Conservation (phyloP, 2,888 invertebrate genomes). For the Yponomeuta evonymella region DNA sequence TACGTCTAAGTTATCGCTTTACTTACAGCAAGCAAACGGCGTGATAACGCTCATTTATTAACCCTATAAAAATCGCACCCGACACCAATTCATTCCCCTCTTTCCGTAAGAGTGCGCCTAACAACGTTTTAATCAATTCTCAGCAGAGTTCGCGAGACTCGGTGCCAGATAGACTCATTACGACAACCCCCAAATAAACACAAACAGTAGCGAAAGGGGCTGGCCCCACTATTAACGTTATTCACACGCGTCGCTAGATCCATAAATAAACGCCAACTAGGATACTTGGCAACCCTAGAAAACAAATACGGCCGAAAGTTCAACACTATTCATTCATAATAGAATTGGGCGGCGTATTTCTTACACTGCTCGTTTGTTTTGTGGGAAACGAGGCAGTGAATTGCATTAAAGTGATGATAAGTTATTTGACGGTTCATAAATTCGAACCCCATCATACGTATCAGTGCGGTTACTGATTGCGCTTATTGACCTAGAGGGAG, state of each 20-base stretch:
- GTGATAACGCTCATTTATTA: conserved; percentile 40
- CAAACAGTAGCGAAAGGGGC: conserved; percentile 71
- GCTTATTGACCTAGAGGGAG: conserved; percentile 40
- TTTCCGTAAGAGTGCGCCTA: conserved; percentile 67
- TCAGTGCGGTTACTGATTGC: conserved; percentile 32
- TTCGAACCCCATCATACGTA: conserved; percentile 46
- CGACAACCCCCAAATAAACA: conserved; percentile 72
- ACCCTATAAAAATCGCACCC: conserved; percentile 41
- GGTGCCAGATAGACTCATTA: conserved; percentile 73
- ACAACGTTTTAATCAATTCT: conserved; percentile 76
- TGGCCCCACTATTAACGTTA: conserved; percentile 70
- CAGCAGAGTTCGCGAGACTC: conserved; percentile 73
- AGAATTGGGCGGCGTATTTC: conserved; percentile 55
- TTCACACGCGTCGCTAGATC: conserved; percentile 71
- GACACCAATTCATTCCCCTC: conserved; percentile 54
- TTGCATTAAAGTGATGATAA: conserved; percentile 73
- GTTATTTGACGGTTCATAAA: conserved; percentile 74
- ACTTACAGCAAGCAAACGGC: conserved; percentile 40
- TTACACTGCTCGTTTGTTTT: conserved; percentile 68
- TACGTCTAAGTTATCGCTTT: background rate
- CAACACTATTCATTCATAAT: conserved; percentile 41
- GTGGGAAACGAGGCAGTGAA: conserved; percentile 23
- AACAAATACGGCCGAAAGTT: conserved; percentile 52
- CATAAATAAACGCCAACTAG: conserved; percentile 68
- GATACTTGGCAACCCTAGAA: conserved; percentile 47